Conservation (phyloP, 2,888 invertebrate genomes). For the Lasiommata megera region DNA sequence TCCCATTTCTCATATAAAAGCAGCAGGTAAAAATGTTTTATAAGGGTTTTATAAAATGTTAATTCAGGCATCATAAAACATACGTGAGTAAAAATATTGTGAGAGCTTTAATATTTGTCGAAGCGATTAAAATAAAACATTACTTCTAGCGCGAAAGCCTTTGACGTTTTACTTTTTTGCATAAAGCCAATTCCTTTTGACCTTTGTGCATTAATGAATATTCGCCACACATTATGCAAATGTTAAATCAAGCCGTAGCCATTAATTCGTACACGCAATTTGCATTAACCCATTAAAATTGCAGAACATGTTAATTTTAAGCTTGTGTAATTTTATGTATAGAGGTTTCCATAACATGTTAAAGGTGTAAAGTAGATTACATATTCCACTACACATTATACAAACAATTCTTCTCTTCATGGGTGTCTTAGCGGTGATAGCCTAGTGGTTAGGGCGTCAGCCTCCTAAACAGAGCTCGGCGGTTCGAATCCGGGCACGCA, state of each 20-base stretch:
- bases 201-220: neutral
- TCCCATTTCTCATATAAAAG: too few relatives aligned
- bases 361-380: neutral
- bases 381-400: neutral
- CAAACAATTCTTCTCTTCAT: too few relatives aligned
- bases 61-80: neutral
- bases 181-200: conserved; percentile 7
- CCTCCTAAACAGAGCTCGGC: too few relatives aligned
- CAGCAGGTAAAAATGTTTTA: too few relatives aligned
- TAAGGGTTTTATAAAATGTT: too few relatives aligned
- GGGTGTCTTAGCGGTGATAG: too few relatives aligned
- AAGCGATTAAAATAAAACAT: neutral
- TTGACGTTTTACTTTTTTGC: conserved; percentile 5
- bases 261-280: conserved; percentile 8
- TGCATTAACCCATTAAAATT: conserved; percentile 4
- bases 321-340: neutral
- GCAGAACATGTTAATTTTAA: neutral
- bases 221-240: neutral
- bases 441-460: too few relatives aligned
- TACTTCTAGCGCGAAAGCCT: neutral
- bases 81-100: neutral
- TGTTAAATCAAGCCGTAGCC: neutral
- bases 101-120: neutral
- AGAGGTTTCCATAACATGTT: neutral
- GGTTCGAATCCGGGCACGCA: too few relatives aligned